A percentile compares a stretch with the other conserved stretches of the same genome.
Evolutionary conservation across 53 echinoderm and acorn worm genomes (phyloP).

Genomic region (Holothuria leucospilota): DNA sequence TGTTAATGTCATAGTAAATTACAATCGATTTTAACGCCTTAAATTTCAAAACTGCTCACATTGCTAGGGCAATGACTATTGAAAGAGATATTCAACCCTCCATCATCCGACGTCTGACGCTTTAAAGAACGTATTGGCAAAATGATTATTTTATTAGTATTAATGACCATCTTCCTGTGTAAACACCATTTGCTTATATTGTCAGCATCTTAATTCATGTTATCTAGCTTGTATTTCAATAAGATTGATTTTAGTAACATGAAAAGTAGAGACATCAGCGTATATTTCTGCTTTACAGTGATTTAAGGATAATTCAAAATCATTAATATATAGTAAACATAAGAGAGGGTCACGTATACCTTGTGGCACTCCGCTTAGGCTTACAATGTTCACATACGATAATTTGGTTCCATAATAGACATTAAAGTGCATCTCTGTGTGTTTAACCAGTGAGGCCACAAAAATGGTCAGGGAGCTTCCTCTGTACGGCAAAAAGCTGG

Average conservation of each 20-base stretch:
- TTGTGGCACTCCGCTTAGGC: too few species aligned
- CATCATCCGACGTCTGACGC: neutral
- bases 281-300: neutral
- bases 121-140: neutral
- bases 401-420: neutral
- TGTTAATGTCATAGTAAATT: neutral
- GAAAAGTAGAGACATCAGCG: too few species aligned
- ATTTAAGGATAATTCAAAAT: neutral
- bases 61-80: neutral
- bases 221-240: neutral
- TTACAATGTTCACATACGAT: neutral
- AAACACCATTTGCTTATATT: neutral
- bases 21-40: too few species aligned
- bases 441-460: too few species aligned
- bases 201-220: constrained; percentile 4
- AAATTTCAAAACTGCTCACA: neutral
- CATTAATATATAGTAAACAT: neutral
- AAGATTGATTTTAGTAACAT: too few species aligned
- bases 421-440: too few species aligned
- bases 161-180: constrained; percentile 1
- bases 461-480: too few species aligned
- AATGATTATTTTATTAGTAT: neutral
- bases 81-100: neutral
- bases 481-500: too few species aligned
- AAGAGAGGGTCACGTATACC: neutral